A percentile compares a stretch with the other conserved stretches of the same genome.
phyloP scores from a whole-genome alignment of 2,888 invertebrate genomes.

The Ashinkailepas kermadecensis region DNA sequence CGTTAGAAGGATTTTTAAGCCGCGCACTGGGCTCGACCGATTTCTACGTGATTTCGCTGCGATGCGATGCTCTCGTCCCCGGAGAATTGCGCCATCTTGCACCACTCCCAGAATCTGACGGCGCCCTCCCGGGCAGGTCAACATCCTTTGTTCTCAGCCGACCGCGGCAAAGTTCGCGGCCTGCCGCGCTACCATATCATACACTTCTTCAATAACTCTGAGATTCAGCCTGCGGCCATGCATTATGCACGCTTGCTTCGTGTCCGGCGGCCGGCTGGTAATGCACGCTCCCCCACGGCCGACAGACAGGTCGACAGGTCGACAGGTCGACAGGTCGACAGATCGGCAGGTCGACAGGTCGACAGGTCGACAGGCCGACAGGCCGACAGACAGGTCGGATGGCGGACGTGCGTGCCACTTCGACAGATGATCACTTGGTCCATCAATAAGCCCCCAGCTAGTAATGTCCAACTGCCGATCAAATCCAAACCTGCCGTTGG shows the following conservation, averaged over 20 bases:
- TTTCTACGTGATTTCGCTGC: background rate
- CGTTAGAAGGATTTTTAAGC: background rate
- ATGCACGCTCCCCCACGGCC: no score
- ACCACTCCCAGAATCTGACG: background rate
- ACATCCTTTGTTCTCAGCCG: background rate
- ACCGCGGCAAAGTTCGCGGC: background rate
- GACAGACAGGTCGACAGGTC: no score
- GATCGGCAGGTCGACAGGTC: no score
- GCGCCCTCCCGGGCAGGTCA: background rate
- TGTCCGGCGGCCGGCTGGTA: background rate
- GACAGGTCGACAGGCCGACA: no score
- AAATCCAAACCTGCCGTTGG: no score
- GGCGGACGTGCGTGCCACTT: no score
- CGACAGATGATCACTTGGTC: no score
- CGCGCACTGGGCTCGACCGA: background rate
- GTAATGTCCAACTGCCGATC: no score
- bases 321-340: no score
- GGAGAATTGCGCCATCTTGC: background rate
- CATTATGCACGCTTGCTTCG: background rate
- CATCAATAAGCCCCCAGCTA: no score
- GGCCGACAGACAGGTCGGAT: no score
- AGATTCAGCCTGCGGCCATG: background rate
- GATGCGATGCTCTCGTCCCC: background rate
- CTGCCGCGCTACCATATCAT: background rate
- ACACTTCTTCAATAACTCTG: background rate